Base-by-base conservation (phyloP, 2,113 vertebrate genomes). In the Cyprinodon tularosa region DNA sequence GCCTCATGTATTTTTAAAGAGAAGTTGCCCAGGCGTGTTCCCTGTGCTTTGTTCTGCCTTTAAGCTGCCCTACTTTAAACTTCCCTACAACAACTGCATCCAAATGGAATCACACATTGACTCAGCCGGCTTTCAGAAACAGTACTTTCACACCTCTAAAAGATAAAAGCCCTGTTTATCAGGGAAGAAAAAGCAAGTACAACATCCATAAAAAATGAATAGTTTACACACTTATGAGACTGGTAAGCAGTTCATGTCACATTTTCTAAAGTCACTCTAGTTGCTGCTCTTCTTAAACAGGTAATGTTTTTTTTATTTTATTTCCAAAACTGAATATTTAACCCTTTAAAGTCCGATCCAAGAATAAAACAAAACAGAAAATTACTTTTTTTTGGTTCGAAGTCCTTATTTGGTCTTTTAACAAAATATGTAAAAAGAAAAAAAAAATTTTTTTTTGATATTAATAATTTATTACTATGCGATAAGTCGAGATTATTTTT, bases 1-100 rank as follows among this genome's bases (percentile, higher is more conserved):
- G 68, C 68, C 66, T 89, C 84, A 85, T 91, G 76, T 86, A 85
- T 85, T 66, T 89, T 89, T 91, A 84, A 91, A 76, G 76, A 12
- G 66, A 80, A 83, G 78, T 86, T 77, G 79, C 48, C 40, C 62
- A 57, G 73, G 82, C 86, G 37, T 77, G 39, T 71, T 77, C 50
- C 20, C 1, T 11, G 10, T 14, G 72, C 83, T 85, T 84, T 87
- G 81, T 87, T 90, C 79, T 82, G 80, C 65, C 70, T 80, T 80
- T 88, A 67, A 69, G 74, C 57, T 88, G 84, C 20, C 86, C 86
- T 86, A 89, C 83, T 86, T 88, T 86, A 82, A 81, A 84, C 80
- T 82, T 64, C 68, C 71, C 62, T 64, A 14, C 48, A 37, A 36
- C 67, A 66, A 47, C 68, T 36, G 60, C 42, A 37, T 15, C 65